These are phyloP conservation scores for Stenurella melanura DNA, from an alignment of 2,888 invertebrate genomes.

Conservation along the genomic window DNA sequence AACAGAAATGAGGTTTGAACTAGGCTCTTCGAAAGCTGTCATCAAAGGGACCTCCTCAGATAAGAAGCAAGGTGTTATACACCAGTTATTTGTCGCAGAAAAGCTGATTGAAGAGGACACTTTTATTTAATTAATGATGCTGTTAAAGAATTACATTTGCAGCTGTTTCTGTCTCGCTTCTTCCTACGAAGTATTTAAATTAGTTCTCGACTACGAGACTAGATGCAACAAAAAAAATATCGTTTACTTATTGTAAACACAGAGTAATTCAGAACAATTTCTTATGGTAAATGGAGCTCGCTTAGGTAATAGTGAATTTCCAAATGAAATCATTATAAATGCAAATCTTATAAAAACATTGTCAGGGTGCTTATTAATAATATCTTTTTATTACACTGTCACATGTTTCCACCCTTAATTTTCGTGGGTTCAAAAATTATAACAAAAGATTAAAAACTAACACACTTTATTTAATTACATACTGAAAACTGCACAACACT, in stretches of 20 bases:
- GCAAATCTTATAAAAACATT: too few species aligned
- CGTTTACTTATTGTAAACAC: background rate
- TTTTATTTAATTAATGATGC: background rate
- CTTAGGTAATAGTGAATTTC: too few species aligned
- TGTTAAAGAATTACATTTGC: background rate
- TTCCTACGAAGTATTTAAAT: background rate
- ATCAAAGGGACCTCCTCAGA: constrained; percentile 75
- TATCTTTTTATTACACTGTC: too few species aligned
- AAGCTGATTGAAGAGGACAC: constrained; percentile 67
- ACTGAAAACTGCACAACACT: too few species aligned
- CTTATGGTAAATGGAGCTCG: too few species aligned
- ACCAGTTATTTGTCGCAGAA: constrained; percentile 67
- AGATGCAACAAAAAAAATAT: background rate
- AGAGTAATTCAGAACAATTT: too few species aligned
- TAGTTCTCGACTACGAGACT: background rate
- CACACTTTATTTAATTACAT: too few species aligned
- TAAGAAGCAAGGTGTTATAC: constrained; percentile 71
- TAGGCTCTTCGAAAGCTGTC: constrained; percentile 74
- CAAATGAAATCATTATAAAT: too few species aligned
- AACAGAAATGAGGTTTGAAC: constrained; percentile 86
- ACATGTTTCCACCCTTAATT: too few species aligned
- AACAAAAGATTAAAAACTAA: too few species aligned
- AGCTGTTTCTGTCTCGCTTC: background rate
- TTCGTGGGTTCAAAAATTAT: too few species aligned
- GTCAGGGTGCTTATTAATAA: too few species aligned